These are phyloP conservation scores for Hypomecis atomaria DNA, from an alignment of 2,888 invertebrate genomes.

Conservation along the genomic window DNA sequence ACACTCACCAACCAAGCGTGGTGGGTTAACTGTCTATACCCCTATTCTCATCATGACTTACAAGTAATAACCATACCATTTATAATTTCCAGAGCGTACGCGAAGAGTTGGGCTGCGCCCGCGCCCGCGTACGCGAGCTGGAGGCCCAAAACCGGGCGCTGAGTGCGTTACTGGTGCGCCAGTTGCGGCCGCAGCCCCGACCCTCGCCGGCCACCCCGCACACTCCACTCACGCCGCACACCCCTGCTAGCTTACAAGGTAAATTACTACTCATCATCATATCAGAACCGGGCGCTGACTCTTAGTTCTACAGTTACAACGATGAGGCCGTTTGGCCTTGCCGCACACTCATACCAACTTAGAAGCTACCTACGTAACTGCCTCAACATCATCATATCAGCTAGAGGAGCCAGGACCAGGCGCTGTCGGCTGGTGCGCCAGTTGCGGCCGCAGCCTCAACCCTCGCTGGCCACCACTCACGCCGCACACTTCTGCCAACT, in stretches of 20 bases:
- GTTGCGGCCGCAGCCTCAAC: constrained; percentile 80
- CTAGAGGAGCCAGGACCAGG: constrained; percentile 91
- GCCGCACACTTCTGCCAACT: constrained; percentile 53
- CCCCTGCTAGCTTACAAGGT: constrained; percentile 59
- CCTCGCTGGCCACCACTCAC: constrained; percentile 79
- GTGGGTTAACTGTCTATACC: too few relatives aligned
- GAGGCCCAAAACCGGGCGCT: constrained; percentile 91
- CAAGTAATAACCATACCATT: not conserved
- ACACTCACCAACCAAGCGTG: too few relatives aligned
- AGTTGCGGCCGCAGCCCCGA: constrained; percentile 81
- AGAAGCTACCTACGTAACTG: too few relatives aligned
- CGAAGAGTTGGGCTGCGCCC: constrained; percentile 90
- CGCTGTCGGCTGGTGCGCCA: constrained; percentile 89
- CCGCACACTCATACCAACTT: too few relatives aligned
- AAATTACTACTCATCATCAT: not conserved
- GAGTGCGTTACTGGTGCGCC: constrained; percentile 88
- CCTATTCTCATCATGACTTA: not conserved
- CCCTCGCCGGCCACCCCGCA: constrained; percentile 83
- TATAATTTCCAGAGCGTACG: constrained; percentile 86
- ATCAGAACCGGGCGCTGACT: too few relatives aligned
- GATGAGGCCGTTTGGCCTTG: too few relatives aligned
- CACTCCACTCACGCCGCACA: constrained; percentile 61
- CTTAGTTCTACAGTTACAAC: too few relatives aligned
- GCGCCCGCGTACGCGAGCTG: constrained; percentile 90
- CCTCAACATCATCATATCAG: too few relatives aligned